Evolutionary conservation across 1,140 invertebrate species (phyloP), one percentile per base, ranked within the genome.

Genomic region (Oreohelix idahoensis): DNA sequence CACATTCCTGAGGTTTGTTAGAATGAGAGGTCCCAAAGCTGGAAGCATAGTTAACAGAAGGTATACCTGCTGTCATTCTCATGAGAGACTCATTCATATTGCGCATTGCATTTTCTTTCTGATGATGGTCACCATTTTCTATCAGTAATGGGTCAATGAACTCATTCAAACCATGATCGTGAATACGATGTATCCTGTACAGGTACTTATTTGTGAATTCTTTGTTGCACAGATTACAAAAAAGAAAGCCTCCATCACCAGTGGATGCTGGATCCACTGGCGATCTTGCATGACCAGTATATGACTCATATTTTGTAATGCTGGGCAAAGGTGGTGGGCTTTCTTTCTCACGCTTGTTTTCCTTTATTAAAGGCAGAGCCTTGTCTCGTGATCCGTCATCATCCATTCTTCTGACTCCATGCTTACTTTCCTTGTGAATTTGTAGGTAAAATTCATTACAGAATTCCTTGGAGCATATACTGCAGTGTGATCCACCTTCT

Each of bases 391-490:
- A 32, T 70, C 8, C 17, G 35, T 53, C 74, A 38, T 58, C 53
- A 5, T 23, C 79, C 36, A 20, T 10, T 70, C 66, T 81, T 58
- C 81, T 86, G 10, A 92, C 89, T 32, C 94, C 94, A 90, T 95
- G 94, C 81, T 95, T 94, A 85, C 94, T 94, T 78, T 94, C 93
- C 88, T 94, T 94, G 89, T 95, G 95, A 29, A 94, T 93, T 84
- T 94, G 93, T 29, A 95, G 88, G 82, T 93, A 94, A 85, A 94
- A 94, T 84, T 93, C 94, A 90, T 98, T 98, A 91, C 96, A 98
- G 91, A 98, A 98, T 92, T 98, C 97, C 91, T 98, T 98, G 90
- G 96, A 96, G 90, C 97, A 99, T 71, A 98, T 95, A 89, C 98
- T 97, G 92, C 97, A 98, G 90, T 97, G 98, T 20, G 89, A 87